Percentiles rank a stretch among this genome's conserved stretches.
Conservation (phyloP, 2,888 invertebrate genomes). For the Limnephilus lunatus region DNA sequence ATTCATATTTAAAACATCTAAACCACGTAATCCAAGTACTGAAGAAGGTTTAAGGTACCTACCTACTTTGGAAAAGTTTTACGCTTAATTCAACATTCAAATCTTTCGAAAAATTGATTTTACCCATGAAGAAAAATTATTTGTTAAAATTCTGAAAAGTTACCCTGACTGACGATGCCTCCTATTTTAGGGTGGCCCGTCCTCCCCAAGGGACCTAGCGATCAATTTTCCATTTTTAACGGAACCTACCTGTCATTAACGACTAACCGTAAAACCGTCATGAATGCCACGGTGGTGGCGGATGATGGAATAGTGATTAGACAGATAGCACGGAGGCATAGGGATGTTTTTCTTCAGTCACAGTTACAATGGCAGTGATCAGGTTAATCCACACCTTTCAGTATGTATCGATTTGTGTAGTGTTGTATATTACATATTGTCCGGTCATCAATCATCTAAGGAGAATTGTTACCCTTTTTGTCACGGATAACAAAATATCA, state of each 20-base stretch:
- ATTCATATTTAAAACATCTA: no score
- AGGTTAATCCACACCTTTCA: slow-evolving; percentile 55
- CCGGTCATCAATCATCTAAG: slow-evolving; percentile 57
- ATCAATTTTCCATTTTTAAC: slow-evolving; percentile 61
- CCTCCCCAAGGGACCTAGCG: slow-evolving; percentile 57
- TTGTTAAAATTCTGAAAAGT: neutral
- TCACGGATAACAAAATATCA: slow-evolving; percentile 45
- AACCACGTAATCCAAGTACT: no score
- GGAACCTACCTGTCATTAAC: slow-evolving; percentile 57
- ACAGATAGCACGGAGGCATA: neutral
- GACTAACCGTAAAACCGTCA: slow-evolving; percentile 8
- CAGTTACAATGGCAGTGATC: slow-evolving; percentile 45
- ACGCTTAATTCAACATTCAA: neutral
- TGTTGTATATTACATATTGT: slow-evolving; percentile 24
- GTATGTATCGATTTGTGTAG: slow-evolving; percentile 27
- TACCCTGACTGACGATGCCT: neutral
- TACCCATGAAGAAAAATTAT: neutral
- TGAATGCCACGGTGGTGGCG: slow-evolving; percentile 7
- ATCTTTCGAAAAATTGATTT: neutral
- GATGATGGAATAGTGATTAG: neutral
- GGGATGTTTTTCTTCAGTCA: slow-evolving; percentile 20
- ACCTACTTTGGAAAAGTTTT: neutral
- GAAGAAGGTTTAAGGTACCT: no score
- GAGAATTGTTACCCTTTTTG: slow-evolving; percentile 17
- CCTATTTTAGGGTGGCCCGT: slow-evolving; percentile 38